Conservation (phyloP, 2,113 vertebrate species). For the Azemiops feae region DNA sequence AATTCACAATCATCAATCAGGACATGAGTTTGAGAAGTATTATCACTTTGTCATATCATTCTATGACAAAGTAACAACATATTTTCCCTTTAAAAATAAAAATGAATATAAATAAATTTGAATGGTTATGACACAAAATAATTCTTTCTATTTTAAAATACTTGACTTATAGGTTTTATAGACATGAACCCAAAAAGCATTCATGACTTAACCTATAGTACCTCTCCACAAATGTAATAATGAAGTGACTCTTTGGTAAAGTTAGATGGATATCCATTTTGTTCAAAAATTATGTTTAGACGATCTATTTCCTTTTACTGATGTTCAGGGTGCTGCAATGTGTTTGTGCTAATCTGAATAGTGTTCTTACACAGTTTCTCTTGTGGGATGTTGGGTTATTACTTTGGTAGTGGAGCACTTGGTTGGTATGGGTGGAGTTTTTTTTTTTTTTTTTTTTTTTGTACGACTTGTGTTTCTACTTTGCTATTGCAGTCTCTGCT, state of each 20-base stretch:
- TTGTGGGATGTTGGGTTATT: neutral
- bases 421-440: neutral
- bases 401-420: neutral
- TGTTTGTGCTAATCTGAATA: neutral
- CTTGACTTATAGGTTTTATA: neutral
- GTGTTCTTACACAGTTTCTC: neutral
- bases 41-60: neutral
- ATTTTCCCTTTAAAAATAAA: neutral
- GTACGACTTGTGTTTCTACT: neutral
- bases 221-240: neutral
- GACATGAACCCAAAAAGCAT: neutral
- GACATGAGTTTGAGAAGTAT: neutral
- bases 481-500: neutral
- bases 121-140: too few species aligned
- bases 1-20: neutral
- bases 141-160: neutral
- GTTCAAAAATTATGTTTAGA: neutral
- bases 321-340: neutral
- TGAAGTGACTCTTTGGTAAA: neutral
- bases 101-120: neutral
- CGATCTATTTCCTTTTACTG: neutral
- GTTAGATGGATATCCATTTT: neutral
- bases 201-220: neutral
- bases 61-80: neutral
- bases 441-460: neutral